Conservation (phyloP, 2,888 invertebrate genomes). For the Troides oblongomaculatus region DNA sequence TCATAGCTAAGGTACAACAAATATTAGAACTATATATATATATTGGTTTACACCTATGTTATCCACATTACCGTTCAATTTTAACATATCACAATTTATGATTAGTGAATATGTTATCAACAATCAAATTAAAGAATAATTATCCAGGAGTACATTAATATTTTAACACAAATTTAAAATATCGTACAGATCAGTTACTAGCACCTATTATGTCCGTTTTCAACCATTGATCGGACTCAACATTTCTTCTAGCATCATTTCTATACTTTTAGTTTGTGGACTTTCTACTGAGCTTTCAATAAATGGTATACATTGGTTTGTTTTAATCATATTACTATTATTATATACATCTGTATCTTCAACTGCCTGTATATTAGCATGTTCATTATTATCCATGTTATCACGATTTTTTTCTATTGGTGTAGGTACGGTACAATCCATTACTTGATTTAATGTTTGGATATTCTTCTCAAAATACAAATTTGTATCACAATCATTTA, state of each 20-base stretch:
- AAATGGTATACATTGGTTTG: not conserved
- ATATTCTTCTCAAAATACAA: not conserved
- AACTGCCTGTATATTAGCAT: not conserved
- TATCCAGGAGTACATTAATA: not conserved
- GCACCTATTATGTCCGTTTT: not conserved
- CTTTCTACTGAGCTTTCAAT: not conserved
- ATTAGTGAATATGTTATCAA: not conserved
- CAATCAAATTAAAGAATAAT: not conserved
- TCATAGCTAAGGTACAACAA: too few species aligned
- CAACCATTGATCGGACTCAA: not conserved
- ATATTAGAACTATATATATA: too few species aligned
- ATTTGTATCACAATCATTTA: not conserved
- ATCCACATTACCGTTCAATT: too few species aligned
- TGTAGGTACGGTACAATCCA: not conserved
- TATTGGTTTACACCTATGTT: too few species aligned
- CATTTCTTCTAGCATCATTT: conserved; percentile 15
- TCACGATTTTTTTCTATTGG: not conserved
- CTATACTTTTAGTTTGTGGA: not conserved
- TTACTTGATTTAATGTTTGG: not conserved
- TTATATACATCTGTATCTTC: not conserved
- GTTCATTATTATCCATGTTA: not conserved
- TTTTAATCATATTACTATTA: not conserved
- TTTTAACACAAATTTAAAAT: not conserved
- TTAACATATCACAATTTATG: too few species aligned
- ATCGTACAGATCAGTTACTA: not conserved